Base-by-base conservation (phyloP, 2,888 invertebrate genomes). In the Minunthozetes semirufus region DNA sequence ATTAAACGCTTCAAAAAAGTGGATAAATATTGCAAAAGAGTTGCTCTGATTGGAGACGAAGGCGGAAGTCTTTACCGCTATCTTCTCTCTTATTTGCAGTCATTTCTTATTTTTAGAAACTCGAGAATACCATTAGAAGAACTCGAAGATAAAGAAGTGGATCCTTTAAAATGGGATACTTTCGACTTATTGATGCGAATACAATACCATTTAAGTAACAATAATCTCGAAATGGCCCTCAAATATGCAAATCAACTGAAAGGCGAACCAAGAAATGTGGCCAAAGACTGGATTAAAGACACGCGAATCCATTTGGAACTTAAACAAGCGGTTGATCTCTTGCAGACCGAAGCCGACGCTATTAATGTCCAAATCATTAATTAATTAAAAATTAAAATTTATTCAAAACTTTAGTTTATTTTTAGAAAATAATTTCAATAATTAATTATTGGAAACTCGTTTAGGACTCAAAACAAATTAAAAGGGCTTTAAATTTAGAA, bases 161-260 rank as follows among this genome's bases (percentile, higher is more conserved):
- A 94, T 82, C 88, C 90, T 80, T 85, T 87, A 29, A 85, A 87
- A 80, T 84, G 94, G 81, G 90, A 90, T 83, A 94, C 94, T 0
- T 94, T 91, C 82, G 92, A 93, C 80, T 89, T 98, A 79, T 87
- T 98, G 56, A 89, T 92, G 80, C 88, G 95, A 81, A 94, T 96
- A 19, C 92, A 92, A 82, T 92, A 90, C 82, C 94, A 90, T 88
- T 83, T 97, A 75, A 90, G 94, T 79, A 88, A 89, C 74, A 93
- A 92, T n/a, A 91, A 97, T 81, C 86, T 97, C 78, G 88, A 89
- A 73, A 88, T 89, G 83, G 91, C 95, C 0, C 84, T 97, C 13
- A 88, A 89, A 75, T 95, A 94, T 83, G 90, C 93, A 86, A 90
- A 90, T 81, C 87, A 94, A 33, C 85, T 98, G 76, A 86, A 89